Evolutionary conservation across 1,140 invertebrate species (phyloP).

Genomic region (Heliothis subflexa): DNA sequence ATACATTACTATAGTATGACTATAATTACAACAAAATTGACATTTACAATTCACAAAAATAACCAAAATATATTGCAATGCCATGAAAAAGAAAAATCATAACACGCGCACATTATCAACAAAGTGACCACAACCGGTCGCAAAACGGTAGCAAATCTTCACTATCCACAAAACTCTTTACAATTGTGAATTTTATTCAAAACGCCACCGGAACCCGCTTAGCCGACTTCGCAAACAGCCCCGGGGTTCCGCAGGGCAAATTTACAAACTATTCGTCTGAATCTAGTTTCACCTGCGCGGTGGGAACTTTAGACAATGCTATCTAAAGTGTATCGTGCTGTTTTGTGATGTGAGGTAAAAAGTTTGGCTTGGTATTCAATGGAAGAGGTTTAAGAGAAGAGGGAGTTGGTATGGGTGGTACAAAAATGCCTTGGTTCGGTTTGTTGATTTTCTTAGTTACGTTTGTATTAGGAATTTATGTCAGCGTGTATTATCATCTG

Average conservation of each 20-base stretch:
- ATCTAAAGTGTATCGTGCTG: constrained; percentile 11
- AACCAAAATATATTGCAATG: background rate
- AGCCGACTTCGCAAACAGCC: constrained; percentile 38
- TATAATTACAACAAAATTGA: too few species aligned
- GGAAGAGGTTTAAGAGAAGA: background rate
- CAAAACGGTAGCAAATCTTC: background rate
- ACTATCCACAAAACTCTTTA: constrained; percentile 12
- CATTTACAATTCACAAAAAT: too few species aligned
- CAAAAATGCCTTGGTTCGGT: too few species aligned
- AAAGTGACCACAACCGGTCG: background rate
- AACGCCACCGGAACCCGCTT: constrained; percentile 16
- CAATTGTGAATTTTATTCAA: constrained; percentile 21
- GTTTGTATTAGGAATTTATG: too few species aligned
- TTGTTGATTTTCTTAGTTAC: too few species aligned
- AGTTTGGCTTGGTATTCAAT: background rate
- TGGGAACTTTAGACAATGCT: constrained; percentile 23
- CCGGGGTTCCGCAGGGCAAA: constrained; percentile 19
- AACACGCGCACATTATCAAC: background rate
- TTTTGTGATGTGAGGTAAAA: background rate
- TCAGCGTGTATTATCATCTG: too few species aligned
- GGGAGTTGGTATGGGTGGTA: background rate
- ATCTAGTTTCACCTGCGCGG: constrained; percentile 1
- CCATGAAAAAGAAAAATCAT: background rate
- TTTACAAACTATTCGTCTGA: constrained; percentile 26
- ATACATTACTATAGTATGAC: too few species aligned